These are phyloP conservation scores for Procambarus virginalis DNA, from an alignment of 1,140 invertebrate genomes.

Conservation along the genomic window DNA sequence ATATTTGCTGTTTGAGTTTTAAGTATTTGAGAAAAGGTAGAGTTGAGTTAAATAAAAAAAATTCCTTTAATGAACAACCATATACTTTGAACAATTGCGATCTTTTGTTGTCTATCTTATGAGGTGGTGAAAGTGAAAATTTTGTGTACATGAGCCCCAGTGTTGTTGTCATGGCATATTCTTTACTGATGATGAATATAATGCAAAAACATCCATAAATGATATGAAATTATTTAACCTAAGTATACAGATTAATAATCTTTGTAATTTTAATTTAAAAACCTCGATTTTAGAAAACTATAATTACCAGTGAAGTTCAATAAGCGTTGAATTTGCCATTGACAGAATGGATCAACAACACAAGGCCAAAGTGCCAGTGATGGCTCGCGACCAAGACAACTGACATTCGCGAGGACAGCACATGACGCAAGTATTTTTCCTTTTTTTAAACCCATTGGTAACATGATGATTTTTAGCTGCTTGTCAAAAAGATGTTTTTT, in stretches of 20 bases:
- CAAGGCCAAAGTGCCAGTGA: slow-evolving; percentile 67
- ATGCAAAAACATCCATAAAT: slow-evolving; percentile 4
- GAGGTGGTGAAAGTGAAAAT: slow-evolving; percentile 2
- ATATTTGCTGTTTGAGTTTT: background rate
- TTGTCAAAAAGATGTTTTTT: background rate
- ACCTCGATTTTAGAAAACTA: slow-evolving; percentile 48
- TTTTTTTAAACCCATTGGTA: slow-evolving; percentile 60
- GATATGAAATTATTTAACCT: slow-evolving; percentile 1
- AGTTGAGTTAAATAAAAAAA: background rate
- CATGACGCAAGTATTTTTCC: slow-evolving; percentile 68
- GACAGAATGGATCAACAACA: slow-evolving; percentile 66
- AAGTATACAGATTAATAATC: slow-evolving; percentile 17
- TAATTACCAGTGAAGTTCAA: slow-evolving; percentile 45
- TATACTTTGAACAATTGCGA: background rate
- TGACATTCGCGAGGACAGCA: slow-evolving; percentile 65
- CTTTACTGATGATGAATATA: slow-evolving; percentile 7
- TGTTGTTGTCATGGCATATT: slow-evolving; percentile 56
- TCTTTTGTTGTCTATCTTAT: background rate
- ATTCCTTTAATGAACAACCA: background rate
- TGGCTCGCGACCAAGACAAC: slow-evolving; percentile 66
- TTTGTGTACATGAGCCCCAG: slow-evolving; percentile 40
- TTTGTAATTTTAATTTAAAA: slow-evolving; percentile 16
- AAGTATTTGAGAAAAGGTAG: background rate
- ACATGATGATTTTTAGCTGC: slow-evolving; percentile 50
- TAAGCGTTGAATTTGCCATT: slow-evolving; percentile 64